Evolutionary conservation across 2,797 vertebrate genomes (phyloP), one percentile per base, ranked within the genome.

Genomic region (Borostomias antarcticus): DNA sequence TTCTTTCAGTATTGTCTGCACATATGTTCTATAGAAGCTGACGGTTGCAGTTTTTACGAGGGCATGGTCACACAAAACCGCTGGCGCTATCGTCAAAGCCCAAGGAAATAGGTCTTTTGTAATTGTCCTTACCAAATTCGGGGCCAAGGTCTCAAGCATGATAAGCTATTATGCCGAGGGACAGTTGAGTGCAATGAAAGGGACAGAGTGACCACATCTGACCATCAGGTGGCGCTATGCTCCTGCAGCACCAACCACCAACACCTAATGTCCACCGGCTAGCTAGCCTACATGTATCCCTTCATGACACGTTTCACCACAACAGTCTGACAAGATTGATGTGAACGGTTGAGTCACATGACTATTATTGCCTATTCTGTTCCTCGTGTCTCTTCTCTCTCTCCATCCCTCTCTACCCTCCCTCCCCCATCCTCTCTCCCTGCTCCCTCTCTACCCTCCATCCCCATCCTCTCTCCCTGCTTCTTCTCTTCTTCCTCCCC

Each of bases 181-280:
- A 25, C 23, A 51, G 48, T 51, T 4, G 21, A 4, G 2, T 17
- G 13, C 4, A 2, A 21, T 51, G 21, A 51, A 15, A 6, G n/a
- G n/a, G n/a, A 25, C 23, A 51, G 29, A 72, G 54, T 56, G 48
- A 62, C 35, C 28, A 35, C 13, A 8, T 48, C 5, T 1, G 23
- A n/a, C 47, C 71, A 51, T 52, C 15, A 28, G 75, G 33, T 26
- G 71, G 64, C 71, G 28, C 30, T 54, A 63, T 50, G 53, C 19
- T 70, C 8, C 37, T 37, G 8, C 35, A 37, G 35, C 35, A 37
- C 35, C 35, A 37, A 37, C 13, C 35, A 8, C 35, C 48, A 25
- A 19, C 21, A 51, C 19, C 48, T 51, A 26, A n/a, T 17, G 40
- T 45, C 40, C 40, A n/a, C 40, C 40, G 15, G 4, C 4, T 45